Evolutionary conservation across 2,797 vertebrate genomes (phyloP).

Genomic region (Xenentodon cancila): DNA sequence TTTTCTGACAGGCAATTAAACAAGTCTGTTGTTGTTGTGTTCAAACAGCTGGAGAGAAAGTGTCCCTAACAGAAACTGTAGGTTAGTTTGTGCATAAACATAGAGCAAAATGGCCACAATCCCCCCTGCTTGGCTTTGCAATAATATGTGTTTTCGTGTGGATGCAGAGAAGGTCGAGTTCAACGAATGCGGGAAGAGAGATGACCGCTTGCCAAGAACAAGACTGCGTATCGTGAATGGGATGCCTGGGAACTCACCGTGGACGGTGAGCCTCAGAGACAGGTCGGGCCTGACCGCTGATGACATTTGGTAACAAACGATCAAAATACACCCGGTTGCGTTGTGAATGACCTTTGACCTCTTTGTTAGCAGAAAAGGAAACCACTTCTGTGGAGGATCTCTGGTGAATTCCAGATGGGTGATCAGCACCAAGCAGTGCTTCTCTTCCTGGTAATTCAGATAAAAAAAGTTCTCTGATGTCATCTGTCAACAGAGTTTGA

Average conservation of each 20-base stretch:
- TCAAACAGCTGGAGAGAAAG: constrained; percentile 81
- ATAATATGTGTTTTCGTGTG: constrained; percentile 9
- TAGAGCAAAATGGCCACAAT: neutral
- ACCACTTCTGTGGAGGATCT: constrained; percentile 96
- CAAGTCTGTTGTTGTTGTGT: constrained; percentile 44
- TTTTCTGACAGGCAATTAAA: constrained; percentile 28
- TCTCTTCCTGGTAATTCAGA: constrained; percentile 90
- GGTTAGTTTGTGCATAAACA: constrained; percentile 67
- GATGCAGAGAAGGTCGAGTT: constrained; percentile 85
- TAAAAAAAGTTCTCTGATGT: neutral
- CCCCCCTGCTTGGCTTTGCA: neutral
- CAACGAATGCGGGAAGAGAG: constrained; percentile 89
- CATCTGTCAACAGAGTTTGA: too few species aligned
- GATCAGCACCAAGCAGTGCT: constrained; percentile 95
- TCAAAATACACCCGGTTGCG: constrained; percentile 9
- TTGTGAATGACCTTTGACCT: constrained; percentile 40
- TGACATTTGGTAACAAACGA: neutral
- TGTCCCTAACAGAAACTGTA: constrained; percentile 69
- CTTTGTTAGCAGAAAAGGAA: constrained; percentile 83
- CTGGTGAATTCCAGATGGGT: constrained; percentile 94
- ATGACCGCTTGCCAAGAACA: constrained; percentile 60
- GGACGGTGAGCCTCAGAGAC: constrained; percentile 96
- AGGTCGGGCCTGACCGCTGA: constrained; percentile 77
- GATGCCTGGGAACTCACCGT: constrained; percentile 91
- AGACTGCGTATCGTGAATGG: constrained; percentile 86